phyloP scores from a whole-genome alignment of 2,888 invertebrate genomes.

The Habroteleia sp. region DNA sequence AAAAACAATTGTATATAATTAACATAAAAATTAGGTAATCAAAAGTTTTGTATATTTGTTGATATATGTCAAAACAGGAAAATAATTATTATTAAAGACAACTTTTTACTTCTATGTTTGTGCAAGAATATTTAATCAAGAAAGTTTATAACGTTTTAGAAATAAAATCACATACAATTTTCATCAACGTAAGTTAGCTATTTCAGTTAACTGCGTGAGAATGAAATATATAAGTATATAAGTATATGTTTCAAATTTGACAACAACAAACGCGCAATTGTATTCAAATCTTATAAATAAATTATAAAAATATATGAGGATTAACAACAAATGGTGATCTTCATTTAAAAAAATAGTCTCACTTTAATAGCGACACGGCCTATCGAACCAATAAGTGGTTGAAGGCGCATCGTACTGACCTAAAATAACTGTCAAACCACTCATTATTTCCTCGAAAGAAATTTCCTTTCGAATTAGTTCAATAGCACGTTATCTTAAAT shows the following conservation, averaged over 20 bases:
- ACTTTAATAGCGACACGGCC: conserved; percentile 49
- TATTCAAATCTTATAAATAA: conserved; percentile 24
- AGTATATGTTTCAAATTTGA: no score
- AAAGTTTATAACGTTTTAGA: conserved; percentile 9
- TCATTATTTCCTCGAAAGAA: conserved; percentile 19
- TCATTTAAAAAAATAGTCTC: conserved; percentile 43
- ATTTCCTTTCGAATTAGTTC: conserved; percentile 23
- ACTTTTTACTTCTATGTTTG: no score
- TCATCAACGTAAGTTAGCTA: conserved; percentile 15
- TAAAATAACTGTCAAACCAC: conserved; percentile 39
- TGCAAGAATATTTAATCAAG: no score
- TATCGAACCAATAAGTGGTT: conserved; percentile 29
- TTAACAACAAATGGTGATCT: conserved; percentile 18
- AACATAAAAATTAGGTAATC: no score
- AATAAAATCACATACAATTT: conserved; percentile 7
- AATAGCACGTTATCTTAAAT: conserved; percentile 25
- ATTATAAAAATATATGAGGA: conserved; percentile 10
- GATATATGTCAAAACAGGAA: no score
- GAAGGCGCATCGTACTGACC: conserved; percentile 55
- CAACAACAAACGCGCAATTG: not conserved
- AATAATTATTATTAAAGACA: no score
- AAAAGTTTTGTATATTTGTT: no score
- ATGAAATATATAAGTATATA: no score
- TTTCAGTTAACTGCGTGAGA: conserved; percentile 10
- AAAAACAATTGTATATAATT: no score